Evolutionary conservation across 2,113 vertebrate genomes (phyloP), one percentile per base, ranked within the genome.

Genomic region (Australoheros scitulus): DNA sequence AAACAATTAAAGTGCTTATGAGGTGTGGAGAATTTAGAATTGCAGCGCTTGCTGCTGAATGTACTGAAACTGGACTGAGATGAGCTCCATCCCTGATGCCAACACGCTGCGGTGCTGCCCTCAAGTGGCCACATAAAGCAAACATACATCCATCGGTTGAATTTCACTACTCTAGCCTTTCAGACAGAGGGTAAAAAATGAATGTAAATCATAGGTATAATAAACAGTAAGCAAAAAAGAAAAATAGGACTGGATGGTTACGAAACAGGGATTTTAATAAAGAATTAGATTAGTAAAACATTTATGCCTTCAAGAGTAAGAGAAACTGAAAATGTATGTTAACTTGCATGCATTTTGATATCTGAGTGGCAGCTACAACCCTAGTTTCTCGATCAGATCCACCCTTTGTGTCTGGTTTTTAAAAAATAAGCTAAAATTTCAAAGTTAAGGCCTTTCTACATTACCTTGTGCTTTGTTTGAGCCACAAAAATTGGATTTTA

Each of bases 41-140:
- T 55, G 68, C 18, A 72, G 68, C 1, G 1, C 10, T 52, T 52
- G 50, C 26, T 79, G 77, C 63, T 72, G 38, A 79, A 36, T 50
- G 60, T 3, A 10, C 41, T 70, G 74, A 41, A 74, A 57, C 60
- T 74, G 55, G 56, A 59, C 29, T 64, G 41, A 60, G 65, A 64
- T 61, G 61, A 85, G 55, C 58, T 17, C 14, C 36, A 20, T 2
- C 14, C 13, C 56, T 26, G 22, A 29, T 1, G 20, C 24, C 20
- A 61, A 43, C 55, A 43, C 87, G 86, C 57, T 77, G 87, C 57
- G 76, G 57, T 92, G 90, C 89, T 93, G 89, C 93, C 93, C 84
- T 82, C 92, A 60, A 81, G 91, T 93, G 94, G 93, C 82, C 47
- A 38, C 68, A 80, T 1, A 2, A 3, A 32, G 81, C n/a, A 80